A percentile compares a stretch with the other conserved stretches of the same genome.
Conservation (phyloP, 1,140 invertebrate species). For the Camponotus pennsylvanicus region DNA sequence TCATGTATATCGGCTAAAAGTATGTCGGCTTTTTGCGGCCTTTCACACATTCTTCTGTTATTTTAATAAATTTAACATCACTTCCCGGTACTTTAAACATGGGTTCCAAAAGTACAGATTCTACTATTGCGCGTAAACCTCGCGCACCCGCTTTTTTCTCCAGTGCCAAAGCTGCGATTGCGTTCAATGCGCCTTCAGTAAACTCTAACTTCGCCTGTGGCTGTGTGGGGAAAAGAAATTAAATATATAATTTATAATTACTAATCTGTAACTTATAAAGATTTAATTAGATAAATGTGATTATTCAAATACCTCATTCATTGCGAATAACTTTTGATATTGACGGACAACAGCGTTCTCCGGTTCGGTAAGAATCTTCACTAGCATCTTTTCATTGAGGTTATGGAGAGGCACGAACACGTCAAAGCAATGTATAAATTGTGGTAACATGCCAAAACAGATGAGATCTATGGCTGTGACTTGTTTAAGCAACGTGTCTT, state of each 20-base stretch:
- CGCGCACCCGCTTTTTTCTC: constrained; percentile 98
- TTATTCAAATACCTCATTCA: constrained; percentile 86
- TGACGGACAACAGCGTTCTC: constrained; percentile 97
- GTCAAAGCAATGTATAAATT: constrained; percentile 98
- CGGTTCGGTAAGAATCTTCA: constrained; percentile 98
- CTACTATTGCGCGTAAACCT: constrained; percentile 97
- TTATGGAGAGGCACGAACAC: constrained; percentile 99
- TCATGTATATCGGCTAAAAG: background rate
- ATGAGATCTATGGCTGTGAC: constrained; percentile 99
- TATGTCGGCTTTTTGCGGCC: constrained; percentile 88
- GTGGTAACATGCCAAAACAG: constrained; percentile 98
- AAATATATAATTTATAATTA: background rate
- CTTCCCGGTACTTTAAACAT: constrained; percentile 99
- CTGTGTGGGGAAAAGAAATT: background rate
- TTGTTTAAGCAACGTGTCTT: constrained; percentile 92
- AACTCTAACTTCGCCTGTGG: constrained; percentile 92
- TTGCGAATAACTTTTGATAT: constrained; percentile 92
- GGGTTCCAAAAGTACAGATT: constrained; percentile 95
- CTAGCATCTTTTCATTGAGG: constrained; percentile 95
- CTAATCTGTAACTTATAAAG: background rate
- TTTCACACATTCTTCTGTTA: constrained; percentile 93
- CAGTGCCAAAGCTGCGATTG: constrained; percentile 96
- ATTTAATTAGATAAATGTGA: background rate
- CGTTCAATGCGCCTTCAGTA: constrained; percentile 94
- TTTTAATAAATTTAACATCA: constrained; percentile 94